Evolutionary conservation across 2,888 invertebrate genomes (phyloP), one percentile per base, ranked within the genome.

Genomic region (Deilephila porcellus): DNA sequence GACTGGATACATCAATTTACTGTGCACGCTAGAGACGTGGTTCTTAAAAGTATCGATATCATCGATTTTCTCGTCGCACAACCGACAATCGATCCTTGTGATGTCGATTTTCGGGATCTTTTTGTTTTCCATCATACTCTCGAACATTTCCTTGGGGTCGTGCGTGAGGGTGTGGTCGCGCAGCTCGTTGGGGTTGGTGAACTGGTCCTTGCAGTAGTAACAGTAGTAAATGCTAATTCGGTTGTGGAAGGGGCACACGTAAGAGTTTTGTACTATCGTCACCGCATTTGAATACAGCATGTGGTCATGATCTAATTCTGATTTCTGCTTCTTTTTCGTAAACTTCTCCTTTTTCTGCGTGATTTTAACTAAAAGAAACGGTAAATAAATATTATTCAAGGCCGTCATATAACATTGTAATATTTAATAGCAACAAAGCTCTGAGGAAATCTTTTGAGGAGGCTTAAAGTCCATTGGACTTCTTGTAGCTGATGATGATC

Each of bases 91-190:
- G 76, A 94, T 87, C 79, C 90, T 84, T 0, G 92, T 92, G 70
- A 93, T 89, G 75, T 93, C 93, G 59, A 93, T 90, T 87, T 93
- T 93, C 1, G 93, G 93, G 75, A 90, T 83, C 77, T 93, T 93
- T 34, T 90, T 91, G 76, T 90, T 88, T 73, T 91, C 90, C 74
- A 91, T 90, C 73, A 90, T 88, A 19, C 80, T 83, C 71, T 90
- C 87, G 76, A 92, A 92, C 4, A 85, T 73, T 53, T 83, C 79
- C 11, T 82, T 83, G 0, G 93, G 93, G n/a, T 92, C 83, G 76
- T 94, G 94, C 0, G 87, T 82, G 0, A 88, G 62, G 0, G 94
- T 94, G 72, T 94, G 94, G 2, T 90, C 90, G 11, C 93, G 78
- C 0, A 94, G 73, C 74, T 94, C 93, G 0, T 78, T 84, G 0